A percentile compares a stretch with the other conserved stretches of the same genome.
phyloP scores from a whole-genome alignment of 2,113 vertebrate genomes.

The Bostrychus sinensis region DNA sequence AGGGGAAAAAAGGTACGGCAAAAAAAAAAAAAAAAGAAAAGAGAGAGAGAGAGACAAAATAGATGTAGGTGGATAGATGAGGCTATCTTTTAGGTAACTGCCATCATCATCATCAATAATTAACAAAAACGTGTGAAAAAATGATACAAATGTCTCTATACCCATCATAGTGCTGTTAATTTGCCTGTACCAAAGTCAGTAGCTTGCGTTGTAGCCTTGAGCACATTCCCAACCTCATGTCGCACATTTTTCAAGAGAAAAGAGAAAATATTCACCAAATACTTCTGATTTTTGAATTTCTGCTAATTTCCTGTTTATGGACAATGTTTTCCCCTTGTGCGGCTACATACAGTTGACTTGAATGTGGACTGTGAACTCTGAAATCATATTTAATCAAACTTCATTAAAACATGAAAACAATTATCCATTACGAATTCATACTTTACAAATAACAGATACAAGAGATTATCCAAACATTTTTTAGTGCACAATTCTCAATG shows the following conservation, averaged over 20 bases:
- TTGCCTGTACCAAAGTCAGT: constrained; percentile 4
- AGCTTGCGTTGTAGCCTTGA: constrained; percentile 7
- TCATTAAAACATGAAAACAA: neutral
- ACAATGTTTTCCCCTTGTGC: neutral
- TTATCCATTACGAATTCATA: constrained; percentile 4
- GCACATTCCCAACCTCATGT: constrained; percentile 31
- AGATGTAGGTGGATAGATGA: no score
- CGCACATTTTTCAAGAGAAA: constrained; percentile 75
- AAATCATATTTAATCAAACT: neutral
- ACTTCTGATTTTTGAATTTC: constrained; percentile 4
- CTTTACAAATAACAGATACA: neutral
- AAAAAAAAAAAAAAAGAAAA: no score
- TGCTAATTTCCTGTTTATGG: neutral
- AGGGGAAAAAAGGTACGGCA: no score
- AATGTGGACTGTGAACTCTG: neutral
- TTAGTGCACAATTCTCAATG: neutral
- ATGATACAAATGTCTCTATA: neutral
- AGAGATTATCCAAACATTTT: neutral
- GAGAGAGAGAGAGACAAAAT: no score
- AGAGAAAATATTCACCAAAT: constrained; percentile 35
- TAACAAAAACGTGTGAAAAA: no score
- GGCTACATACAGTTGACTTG: neutral
- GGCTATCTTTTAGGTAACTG: no score
- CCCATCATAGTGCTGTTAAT: constrained; percentile 5
- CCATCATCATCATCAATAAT: no score